Evolutionary conservation across 2,888 invertebrate genomes (phyloP).

Genomic region (Noctua janthina): DNA sequence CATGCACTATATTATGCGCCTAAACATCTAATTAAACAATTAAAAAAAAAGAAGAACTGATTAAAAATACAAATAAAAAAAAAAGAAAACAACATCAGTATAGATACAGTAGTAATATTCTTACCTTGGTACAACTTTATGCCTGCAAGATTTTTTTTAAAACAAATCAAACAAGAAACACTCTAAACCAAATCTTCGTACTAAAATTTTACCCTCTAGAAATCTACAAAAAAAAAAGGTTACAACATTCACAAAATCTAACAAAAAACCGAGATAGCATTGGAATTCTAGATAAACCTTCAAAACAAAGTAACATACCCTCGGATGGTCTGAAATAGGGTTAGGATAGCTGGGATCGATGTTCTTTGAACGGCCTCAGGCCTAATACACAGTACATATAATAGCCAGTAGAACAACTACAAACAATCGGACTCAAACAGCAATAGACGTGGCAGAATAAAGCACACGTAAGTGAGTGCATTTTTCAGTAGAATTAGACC

Average conservation of each 20-base stretch:
- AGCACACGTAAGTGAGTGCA: too few species aligned
- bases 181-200: constrained; percentile 5
- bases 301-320: constrained; percentile 47
- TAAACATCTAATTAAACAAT: too few species aligned
- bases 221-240: constrained; percentile 6
- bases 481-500: neutral
- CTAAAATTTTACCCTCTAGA: constrained; percentile 5
- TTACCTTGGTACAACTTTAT: too few species aligned
- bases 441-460: neutral
- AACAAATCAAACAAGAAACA: neutral
- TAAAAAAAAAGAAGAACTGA: too few species aligned
- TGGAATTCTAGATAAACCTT: constrained; percentile 42
- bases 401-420: constrained; percentile 10
- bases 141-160: neutral
- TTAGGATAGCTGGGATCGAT: constrained; percentile 36
- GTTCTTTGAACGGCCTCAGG: constrained; percentile 53
- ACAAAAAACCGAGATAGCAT: constrained; percentile 31
- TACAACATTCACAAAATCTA: constrained; percentile 5
- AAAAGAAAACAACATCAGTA: too few species aligned
- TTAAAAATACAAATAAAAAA: too few species aligned
- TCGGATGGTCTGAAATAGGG: constrained; percentile 35
- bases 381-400: neutral
- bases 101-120: too few species aligned
- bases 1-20: too few species aligned
- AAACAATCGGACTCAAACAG: neutral